These are phyloP conservation scores for Herpetotheres cachinnans DNA, from an alignment of 2,113 vertebrate genomes.

Conservation along the genomic window DNA sequence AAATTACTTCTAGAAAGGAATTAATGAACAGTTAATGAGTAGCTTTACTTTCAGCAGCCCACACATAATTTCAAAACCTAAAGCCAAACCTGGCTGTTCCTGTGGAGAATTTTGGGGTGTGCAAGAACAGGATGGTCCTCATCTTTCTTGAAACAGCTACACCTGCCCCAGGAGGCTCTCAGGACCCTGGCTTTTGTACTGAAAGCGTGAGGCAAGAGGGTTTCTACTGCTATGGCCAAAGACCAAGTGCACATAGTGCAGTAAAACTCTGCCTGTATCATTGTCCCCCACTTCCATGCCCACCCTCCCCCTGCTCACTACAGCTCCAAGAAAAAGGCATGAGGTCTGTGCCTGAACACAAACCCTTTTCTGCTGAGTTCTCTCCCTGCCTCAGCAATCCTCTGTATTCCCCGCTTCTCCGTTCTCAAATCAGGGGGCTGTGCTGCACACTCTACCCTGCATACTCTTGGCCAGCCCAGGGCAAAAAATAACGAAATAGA, in stretches of 20 bases:
- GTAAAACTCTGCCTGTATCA: not conserved
- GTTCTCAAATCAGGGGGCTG: not conserved
- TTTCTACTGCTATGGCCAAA: not conserved
- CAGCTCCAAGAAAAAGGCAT: not conserved
- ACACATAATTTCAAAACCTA: not conserved
- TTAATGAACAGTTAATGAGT: not conserved
- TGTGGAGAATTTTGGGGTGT: not conserved
- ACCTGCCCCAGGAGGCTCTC: not conserved
- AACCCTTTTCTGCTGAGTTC: not conserved
- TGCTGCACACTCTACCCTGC: not conserved
- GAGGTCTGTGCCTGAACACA: not conserved
- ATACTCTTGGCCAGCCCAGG: not conserved
- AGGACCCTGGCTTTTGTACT: not conserved
- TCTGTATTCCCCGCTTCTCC: not conserved
- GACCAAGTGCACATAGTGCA: not conserved
- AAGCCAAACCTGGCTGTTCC: not conserved
- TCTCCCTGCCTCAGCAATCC: not conserved
- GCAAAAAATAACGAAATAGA: not conserved
- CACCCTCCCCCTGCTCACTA: not conserved
- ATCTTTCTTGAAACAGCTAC: not conserved
- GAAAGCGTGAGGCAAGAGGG: not conserved
- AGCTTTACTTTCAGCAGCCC: not conserved
- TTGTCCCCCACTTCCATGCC: not conserved
- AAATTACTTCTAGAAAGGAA: conserved; percentile 18
- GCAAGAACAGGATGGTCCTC: not conserved